phyloP scores from a whole-genome alignment of 1,140 invertebrate genomes.

The Habropoda laboriosa region DNA sequence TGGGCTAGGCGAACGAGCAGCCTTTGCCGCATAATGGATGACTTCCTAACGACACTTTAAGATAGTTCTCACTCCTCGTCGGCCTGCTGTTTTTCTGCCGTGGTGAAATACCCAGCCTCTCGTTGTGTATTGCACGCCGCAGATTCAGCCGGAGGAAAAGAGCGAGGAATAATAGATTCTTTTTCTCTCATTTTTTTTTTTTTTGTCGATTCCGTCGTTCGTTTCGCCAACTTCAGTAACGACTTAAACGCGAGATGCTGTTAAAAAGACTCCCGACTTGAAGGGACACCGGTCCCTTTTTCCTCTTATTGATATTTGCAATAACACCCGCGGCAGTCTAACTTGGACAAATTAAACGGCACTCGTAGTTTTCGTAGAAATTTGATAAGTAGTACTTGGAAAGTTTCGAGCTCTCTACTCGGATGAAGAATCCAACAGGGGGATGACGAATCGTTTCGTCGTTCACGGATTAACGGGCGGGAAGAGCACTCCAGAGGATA shows the following conservation, averaged over 20 bases:
- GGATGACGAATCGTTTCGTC: constrained; percentile 11
- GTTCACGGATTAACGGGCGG: constrained; percentile 17
- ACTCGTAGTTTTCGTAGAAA: not conserved
- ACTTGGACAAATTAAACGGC: not conserved
- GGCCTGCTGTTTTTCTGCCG: constrained; percentile 61
- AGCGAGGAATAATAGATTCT: constrained; percentile 75
- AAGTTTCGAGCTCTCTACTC: not conserved
- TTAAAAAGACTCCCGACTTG: constrained; percentile 37
- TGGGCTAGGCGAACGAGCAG: constrained; percentile 63
- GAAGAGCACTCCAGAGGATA: constrained; percentile 13
- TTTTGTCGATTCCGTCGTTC: constrained; percentile 55
- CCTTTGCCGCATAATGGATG: constrained; percentile 77
- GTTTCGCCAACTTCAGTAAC: constrained; percentile 44
- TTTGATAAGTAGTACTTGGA: not conserved
- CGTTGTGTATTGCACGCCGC: not conserved
- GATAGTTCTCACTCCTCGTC: constrained; percentile 73
- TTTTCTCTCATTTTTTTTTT: no score
- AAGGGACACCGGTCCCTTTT: constrained; percentile 35
- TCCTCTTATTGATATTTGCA: not conserved
- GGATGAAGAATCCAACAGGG: not conserved
- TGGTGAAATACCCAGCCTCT: constrained; percentile 8
- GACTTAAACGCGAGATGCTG: constrained; percentile 68
- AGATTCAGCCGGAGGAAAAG: not conserved
- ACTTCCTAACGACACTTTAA: constrained; percentile 80
- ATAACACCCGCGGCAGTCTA: not conserved